Base-by-base conservation (phyloP, 2,888 invertebrate genomes). In the Mythimna lalbum region DNA sequence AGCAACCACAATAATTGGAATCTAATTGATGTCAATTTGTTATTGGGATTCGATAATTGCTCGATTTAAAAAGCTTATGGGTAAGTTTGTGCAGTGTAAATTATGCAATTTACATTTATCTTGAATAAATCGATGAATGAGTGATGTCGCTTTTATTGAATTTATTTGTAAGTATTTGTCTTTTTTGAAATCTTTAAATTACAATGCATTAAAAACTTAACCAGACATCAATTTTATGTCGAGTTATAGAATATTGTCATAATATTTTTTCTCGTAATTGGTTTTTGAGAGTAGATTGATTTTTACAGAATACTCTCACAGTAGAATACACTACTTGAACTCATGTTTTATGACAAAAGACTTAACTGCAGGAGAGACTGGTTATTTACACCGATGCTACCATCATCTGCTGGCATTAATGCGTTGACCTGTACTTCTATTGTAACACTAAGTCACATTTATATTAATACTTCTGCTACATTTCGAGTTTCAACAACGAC, bases 1-100 rank as follows among this genome's bases (percentile, higher is more conserved):
- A 86, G 80, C 78, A 83, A 84, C 81, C 66, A 67, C 73, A 86
- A 80, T 91, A 91, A 93, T 93, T 92, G 90, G 90, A 89, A 88
- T 88, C 87, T 90, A 90, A 93, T 92, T 91, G 90, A 84, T 88
- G 90, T 87, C 92, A 90, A 94, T 94, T 93, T 92, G 89, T 92
- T 89, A 88, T 81, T 82, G 84, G 82, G 63, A 76, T 82, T 84
- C 70, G 60, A 70, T 84, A 82, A 84, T 73, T 69, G 64, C 67
- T 78, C 63, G 52, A 68, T 76, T 82, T 80, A 60, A 73, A 75
- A 76, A 75, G 69, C 64, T 70, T 59, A 50, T 49, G 59, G 63
- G 63, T 70, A 70, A 70, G 52, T 69, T 63, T 57, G 49, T 69
- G 55, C 47, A 43, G 19, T 63, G 49, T 71, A 63, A 68, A 69